Conservation (phyloP, 1,140 invertebrate genomes). For the Pseudobourletiella spinata region DNA sequence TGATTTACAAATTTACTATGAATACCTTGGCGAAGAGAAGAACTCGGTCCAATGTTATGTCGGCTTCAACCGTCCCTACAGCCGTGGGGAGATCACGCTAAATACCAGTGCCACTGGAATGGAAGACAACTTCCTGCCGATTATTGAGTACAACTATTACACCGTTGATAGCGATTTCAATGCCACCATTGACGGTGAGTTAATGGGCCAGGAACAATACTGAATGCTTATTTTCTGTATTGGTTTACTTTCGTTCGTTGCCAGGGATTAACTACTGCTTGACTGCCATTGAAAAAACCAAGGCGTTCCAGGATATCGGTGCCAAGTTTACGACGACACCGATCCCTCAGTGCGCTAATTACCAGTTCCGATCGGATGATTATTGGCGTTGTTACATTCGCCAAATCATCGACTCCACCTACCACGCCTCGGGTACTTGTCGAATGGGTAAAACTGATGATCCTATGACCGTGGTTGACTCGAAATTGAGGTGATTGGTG, state of each 20-base stretch:
- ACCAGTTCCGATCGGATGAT: background rate
- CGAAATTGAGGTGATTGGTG: background rate
- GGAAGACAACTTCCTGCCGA: background rate
- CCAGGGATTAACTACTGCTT: background rate
- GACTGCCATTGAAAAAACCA: background rate
- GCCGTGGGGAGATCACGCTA: background rate
- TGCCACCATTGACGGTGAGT: background rate
- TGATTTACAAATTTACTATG: background rate
- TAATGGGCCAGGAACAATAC: too few species aligned
- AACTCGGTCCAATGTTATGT: background rate
- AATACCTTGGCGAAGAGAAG: background rate
- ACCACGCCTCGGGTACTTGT: conserved; percentile 21
- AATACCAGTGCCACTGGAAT: background rate
- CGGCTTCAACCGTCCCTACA: background rate
- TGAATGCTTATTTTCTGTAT: too few species aligned
- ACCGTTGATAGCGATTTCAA: background rate
- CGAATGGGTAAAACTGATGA: conserved; percentile 16
- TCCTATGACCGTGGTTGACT: background rate
- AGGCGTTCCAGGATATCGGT: background rate
- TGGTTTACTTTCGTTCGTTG: too few species aligned
- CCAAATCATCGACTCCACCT: conserved; percentile 17
- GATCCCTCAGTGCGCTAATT: conserved; percentile 10
- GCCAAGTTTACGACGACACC: background rate
- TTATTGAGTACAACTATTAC: background rate
- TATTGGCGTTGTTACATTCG: conserved; percentile 14